Percentiles rank a stretch among this genome's conserved stretches.
phyloP scores from a whole-genome alignment of 2,113 vertebrate species.

The Lethenteron camtschaticum region DNA sequence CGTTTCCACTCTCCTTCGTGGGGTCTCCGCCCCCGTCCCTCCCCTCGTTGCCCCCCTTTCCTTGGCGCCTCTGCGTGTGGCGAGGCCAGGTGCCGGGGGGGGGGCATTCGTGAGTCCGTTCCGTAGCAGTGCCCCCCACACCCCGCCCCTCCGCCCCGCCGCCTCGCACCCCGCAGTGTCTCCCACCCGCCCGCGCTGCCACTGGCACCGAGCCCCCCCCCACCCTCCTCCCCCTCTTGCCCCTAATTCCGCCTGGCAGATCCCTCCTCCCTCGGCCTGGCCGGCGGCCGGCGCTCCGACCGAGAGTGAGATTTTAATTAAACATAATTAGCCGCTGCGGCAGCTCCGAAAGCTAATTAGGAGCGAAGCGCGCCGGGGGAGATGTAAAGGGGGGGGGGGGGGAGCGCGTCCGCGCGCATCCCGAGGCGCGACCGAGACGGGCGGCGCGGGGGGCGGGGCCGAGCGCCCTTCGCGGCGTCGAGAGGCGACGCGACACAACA shows the following conservation, averaged over 20 bases:
- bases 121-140: background rate
- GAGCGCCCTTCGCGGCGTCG: no score
- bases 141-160: background rate
- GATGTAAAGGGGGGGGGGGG: background rate
- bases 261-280: background rate
- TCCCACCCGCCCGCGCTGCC: no score
- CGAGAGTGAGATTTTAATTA: conserved; percentile 4
- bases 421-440: no score
- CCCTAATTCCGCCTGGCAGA: background rate
- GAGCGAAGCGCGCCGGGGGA: background rate
- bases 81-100: no score
- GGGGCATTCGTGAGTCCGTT: background rate
- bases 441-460: no score
- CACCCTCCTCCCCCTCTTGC: background rate
- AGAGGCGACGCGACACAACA: no score
- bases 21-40: no score
- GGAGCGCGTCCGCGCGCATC: no score
- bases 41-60: no score
- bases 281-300: background rate
- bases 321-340: conserved; percentile 5
- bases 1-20: no score
- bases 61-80: no score
- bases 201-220: background rate
- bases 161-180: no score
- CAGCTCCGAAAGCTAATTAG: conserved; percentile 2